Conservation (phyloP, 2,113 vertebrate species). For the Coreoperca whiteheadi region DNA sequence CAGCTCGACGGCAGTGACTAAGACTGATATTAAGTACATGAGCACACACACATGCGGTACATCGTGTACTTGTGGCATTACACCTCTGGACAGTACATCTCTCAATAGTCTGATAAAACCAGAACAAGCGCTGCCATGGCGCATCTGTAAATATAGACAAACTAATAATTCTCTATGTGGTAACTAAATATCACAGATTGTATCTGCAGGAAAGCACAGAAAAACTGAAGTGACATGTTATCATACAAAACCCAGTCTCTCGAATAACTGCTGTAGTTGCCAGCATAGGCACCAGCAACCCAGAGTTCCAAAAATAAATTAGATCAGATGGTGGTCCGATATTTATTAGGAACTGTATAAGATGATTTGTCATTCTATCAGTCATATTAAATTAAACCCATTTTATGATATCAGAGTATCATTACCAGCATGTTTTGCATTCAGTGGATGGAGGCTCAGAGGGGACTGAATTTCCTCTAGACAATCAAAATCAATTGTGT, state of each 20-base stretch:
- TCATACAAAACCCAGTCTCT: neutral
- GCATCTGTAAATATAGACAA: neutral
- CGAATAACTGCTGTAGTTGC: neutral
- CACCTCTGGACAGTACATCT: neutral
- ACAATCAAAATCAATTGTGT: neutral
- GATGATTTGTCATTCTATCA: conserved; percentile 14
- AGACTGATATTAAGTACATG: neutral
- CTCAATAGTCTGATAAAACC: neutral
- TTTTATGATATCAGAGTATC: conserved; percentile 5
- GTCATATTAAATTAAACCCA: conserved; percentile 23
- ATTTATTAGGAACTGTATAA: conserved; percentile 2
- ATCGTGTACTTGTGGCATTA: neutral
- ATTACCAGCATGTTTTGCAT: conserved; percentile 14
- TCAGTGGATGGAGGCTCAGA: neutral
- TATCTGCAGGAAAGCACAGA: conserved; percentile 12
- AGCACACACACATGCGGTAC: neutral
- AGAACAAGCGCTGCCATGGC: neutral
- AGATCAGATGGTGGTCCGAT: neutral
- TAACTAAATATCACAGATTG: neutral
- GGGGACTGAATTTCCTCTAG: neutral
- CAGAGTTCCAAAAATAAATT: neutral
- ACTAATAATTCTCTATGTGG: neutral
- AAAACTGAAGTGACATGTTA: conserved; percentile 6
- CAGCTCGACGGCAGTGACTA: too few relatives aligned
- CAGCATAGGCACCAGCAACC: neutral